These are phyloP conservation scores for Arizona elegans DNA, from an alignment of 2,113 vertebrate species.

Conservation along the genomic window DNA sequence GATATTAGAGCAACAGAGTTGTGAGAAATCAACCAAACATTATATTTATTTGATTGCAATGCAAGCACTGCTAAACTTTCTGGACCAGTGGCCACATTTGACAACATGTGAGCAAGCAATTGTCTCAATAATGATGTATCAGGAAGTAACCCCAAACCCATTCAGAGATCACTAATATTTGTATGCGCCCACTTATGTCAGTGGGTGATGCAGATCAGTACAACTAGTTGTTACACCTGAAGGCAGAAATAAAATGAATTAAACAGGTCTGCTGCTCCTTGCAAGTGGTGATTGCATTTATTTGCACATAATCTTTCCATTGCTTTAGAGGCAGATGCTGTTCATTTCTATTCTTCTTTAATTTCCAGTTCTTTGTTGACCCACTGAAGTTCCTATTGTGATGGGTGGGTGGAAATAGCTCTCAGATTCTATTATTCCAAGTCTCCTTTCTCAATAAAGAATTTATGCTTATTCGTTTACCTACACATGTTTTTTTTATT, in stretches of 20 bases:
- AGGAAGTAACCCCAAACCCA: neutral
- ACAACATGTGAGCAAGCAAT: neutral
- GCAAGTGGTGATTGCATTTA: constrained; percentile 19
- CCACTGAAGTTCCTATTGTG: neutral
- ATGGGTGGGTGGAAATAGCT: constrained; percentile 18
- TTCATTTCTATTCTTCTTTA: constrained; percentile 22
- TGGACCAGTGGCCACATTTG: neutral
- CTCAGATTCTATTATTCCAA: constrained; percentile 14
- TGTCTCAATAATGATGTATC: neutral
- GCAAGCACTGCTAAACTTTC: neutral
- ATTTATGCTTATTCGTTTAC: constrained; percentile 34
- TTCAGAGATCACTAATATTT: neutral
- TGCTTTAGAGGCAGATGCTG: neutral
- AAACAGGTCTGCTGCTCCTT: neutral
- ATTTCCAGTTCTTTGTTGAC: constrained; percentile 11
- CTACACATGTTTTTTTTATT: constrained; percentile 27
- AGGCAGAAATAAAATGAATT: neutral
- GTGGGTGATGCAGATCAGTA: neutral
- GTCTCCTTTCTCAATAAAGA: neutral
- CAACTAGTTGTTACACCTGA: constrained; percentile 10
- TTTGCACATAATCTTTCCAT: neutral
- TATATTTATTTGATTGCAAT: neutral
- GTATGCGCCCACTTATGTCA: constrained; percentile 4
- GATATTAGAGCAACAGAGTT: neutral
- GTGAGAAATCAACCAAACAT: neutral